These are phyloP conservation scores for Xiphias gladius DNA, from an alignment of 2,113 vertebrate genomes.

Conservation along the genomic window DNA sequence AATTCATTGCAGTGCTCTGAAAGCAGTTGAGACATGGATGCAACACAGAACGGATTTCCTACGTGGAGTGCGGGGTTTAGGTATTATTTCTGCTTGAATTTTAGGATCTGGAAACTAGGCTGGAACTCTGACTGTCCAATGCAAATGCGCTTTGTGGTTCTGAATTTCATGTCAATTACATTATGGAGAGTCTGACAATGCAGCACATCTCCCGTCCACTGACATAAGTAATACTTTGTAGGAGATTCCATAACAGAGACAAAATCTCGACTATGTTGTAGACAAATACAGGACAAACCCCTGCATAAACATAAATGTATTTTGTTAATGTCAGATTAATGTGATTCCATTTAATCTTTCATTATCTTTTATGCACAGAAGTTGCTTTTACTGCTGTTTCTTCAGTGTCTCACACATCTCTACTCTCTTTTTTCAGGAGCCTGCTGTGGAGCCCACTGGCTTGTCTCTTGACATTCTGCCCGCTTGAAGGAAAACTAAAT, in stretches of 20 bases:
- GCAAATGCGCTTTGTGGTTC: conserved; percentile 11
- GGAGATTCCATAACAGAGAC: conserved; percentile 21
- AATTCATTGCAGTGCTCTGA: conserved; percentile 73
- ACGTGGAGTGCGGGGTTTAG: background rate
- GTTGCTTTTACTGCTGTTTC: conserved; percentile 5
- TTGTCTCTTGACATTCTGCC: conserved; percentile 43
- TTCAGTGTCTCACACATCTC: conserved; percentile 43
- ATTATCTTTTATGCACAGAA: conserved; percentile 1
- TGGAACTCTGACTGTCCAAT: background rate
- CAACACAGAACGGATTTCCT: conserved; percentile 63
- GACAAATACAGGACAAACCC: conserved; percentile 5
- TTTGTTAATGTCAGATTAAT: conserved; percentile 26
- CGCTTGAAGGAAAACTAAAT: conserved; percentile 45
- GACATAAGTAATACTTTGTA: conserved; percentile 11
- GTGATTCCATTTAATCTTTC: conserved; percentile 15
- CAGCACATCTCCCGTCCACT: conserved; percentile 10
- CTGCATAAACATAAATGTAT: conserved; percentile 5
- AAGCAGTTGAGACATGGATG: conserved; percentile 53
- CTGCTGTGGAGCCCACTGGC: conserved; percentile 21
- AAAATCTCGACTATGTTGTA: conserved; percentile 17
- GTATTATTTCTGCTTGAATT: conserved; percentile 43
- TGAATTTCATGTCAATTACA: conserved; percentile 26
- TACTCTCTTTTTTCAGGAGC: conserved; percentile 68
- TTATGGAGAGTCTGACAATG: conserved; percentile 3
- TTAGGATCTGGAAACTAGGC: conserved; percentile 9